phyloP scores from a whole-genome alignment of 2,113 vertebrate species.

The Pyrgilauda ruficollis region DNA sequence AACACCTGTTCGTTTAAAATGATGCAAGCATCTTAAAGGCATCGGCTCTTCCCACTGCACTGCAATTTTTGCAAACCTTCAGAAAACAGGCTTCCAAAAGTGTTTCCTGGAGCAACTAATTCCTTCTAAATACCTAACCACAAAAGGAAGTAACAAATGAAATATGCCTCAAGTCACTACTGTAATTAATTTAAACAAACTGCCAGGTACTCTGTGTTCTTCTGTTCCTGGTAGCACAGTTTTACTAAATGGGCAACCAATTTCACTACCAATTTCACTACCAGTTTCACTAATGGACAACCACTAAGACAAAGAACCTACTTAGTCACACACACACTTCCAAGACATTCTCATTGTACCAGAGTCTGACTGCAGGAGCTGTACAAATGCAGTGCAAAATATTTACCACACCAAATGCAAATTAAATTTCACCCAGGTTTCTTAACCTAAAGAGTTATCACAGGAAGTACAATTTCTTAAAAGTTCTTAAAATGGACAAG shows the following conservation, averaged over 20 bases:
- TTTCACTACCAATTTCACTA: neutral
- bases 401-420: neutral
- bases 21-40: neutral
- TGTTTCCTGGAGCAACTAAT: neutral
- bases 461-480: neutral
- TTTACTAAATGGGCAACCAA: neutral
- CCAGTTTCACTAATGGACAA: neutral
- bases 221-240: neutral
- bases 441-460: neutral
- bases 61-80: neutral
- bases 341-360: neutral
- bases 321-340: neutral
- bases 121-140: neutral
- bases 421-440: neutral
- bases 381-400: neutral
- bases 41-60: neutral
- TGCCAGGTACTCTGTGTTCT: neutral
- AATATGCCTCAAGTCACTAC: neutral
- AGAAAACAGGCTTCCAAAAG: neutral
- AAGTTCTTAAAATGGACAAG: neutral
- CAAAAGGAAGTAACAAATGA: neutral
- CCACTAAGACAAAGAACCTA: neutral
- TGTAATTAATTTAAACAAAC: neutral
- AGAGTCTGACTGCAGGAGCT: neutral
- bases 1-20: neutral